phyloP scores from a whole-genome alignment of 2,888 invertebrate species.

The Onthophagus sagittarius region DNA sequence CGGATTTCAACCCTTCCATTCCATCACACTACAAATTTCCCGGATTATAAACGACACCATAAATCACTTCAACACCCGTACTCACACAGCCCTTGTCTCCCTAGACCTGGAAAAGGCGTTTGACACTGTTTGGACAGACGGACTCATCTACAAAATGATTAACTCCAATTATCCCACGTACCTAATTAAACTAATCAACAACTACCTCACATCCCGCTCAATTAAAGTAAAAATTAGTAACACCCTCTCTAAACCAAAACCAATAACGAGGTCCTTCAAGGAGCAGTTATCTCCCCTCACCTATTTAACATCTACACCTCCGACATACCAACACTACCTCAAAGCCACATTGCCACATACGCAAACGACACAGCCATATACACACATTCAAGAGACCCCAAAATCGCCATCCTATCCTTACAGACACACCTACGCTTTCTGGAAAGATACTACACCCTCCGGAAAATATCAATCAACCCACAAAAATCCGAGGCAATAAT shows the following conservation, averaged over 20 bases:
- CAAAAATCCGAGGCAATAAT: no score
- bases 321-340: no score
- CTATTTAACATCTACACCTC: background rate
- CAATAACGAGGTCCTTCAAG: background rate
- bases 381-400: no score
- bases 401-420: no score
- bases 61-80: slow-evolving; percentile 30
- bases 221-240: slow-evolving; percentile 30
- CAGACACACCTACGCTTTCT: no score
- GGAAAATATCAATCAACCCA: no score
- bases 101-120: slow-evolving; percentile 40
- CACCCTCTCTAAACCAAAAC: background rate
- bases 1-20: slow-evolving; percentile 35
- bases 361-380: no score
- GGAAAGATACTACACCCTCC: no score
- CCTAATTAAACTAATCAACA: slow-evolving; percentile 28
- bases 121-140: slow-evolving; percentile 39
- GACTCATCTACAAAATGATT: slow-evolving; percentile 32
- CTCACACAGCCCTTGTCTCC: slow-evolving; percentile 32
- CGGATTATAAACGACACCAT: slow-evolving; percentile 31
- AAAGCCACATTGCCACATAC: no score
- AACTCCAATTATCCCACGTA: slow-evolving; percentile 26
- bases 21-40: slow-evolving; percentile 34
- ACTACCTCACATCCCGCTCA: slow-evolving; percentile 28
- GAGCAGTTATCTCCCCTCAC: background rate